Conservation (phyloP, 2,888 invertebrate genomes). For the Ashinkailepas kermadecensis region DNA sequence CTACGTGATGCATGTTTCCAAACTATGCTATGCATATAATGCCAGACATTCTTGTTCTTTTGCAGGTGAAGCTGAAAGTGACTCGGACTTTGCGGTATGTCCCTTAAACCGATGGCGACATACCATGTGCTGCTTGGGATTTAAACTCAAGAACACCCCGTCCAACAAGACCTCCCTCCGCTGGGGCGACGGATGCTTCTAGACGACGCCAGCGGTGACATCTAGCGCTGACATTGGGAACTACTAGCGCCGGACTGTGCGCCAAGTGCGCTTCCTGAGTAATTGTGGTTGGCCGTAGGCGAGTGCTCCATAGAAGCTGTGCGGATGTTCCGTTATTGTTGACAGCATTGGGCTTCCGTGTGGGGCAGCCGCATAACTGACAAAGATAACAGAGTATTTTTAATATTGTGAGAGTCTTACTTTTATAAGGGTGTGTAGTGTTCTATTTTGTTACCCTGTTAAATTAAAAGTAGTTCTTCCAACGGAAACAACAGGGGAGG, state of each 20-base stretch:
- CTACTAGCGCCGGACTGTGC: background rate
- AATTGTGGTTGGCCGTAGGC: background rate
- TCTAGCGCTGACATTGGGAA: background rate
- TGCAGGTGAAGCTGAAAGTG: no score
- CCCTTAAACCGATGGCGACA: background rate
- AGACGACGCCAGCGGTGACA: conserved; percentile 27
- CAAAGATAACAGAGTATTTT: background rate
- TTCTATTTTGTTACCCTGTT: background rate
- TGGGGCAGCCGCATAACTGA: background rate
- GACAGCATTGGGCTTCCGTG: background rate
- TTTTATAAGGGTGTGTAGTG: background rate
- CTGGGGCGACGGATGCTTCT: conserved; percentile 85
- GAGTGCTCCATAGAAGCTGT: background rate
- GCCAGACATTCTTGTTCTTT: no score
- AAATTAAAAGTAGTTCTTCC: background rate
- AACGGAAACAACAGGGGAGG: background rate
- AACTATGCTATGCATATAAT: no score
- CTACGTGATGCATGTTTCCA: no score
- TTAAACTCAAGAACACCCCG: conserved; percentile 93
- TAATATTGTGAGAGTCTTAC: background rate
- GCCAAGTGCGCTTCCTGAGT: background rate
- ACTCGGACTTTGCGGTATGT: background rate
- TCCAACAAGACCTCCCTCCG: conserved; percentile 93
- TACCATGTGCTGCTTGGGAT: conserved; percentile 85
- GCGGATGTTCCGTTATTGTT: background rate